Percentiles rank a stretch among this genome's conserved stretches.
phyloP scores from a whole-genome alignment of 2,113 vertebrate genomes.

The Leptobrachium ailaonicum region DNA sequence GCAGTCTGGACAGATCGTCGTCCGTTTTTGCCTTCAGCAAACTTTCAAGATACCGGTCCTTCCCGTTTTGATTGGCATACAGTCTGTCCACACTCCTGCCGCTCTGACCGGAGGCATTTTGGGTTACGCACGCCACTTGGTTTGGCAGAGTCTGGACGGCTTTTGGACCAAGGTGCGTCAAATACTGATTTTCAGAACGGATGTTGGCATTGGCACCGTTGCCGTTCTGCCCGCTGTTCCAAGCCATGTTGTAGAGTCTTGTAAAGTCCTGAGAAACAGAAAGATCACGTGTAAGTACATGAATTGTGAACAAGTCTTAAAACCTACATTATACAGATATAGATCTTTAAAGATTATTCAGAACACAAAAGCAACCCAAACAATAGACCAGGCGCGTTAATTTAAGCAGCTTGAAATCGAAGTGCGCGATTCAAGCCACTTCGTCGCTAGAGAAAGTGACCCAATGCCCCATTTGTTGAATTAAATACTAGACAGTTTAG shows the following conservation, averaged over 20 bases:
- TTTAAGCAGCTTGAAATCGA: too few relatives aligned
- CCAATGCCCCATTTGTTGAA: too few relatives aligned
- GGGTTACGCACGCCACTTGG: conserved; percentile 46
- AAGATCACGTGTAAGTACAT: too few relatives aligned
- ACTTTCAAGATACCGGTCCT: background rate
- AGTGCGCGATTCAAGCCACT: too few relatives aligned
- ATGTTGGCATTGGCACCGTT: conserved; percentile 3
- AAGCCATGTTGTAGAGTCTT: conserved; percentile 61
- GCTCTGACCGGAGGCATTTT: conserved; percentile 50
- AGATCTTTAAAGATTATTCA: too few relatives aligned
- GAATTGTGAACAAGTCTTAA: too few relatives aligned
- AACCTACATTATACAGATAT: too few relatives aligned
- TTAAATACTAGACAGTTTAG: too few relatives aligned
- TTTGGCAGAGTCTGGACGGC: conserved; percentile 37
- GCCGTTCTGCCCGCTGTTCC: conserved; percentile 59
- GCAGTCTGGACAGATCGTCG: background rate
- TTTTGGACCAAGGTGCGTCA: conserved; percentile 46
- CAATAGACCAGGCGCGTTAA: too few relatives aligned
- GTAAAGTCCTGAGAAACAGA: too few relatives aligned
- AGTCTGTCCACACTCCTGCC: conserved; percentile 50
- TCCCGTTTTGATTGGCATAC: background rate
- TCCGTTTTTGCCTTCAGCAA: background rate
- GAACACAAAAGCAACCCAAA: too few relatives aligned
- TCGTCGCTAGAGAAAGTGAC: too few relatives aligned
- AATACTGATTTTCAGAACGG: conserved; percentile 45